Evolutionary conservation across 2,888 invertebrate species (phyloP).

Genomic region (Campoletis raptor): DNA sequence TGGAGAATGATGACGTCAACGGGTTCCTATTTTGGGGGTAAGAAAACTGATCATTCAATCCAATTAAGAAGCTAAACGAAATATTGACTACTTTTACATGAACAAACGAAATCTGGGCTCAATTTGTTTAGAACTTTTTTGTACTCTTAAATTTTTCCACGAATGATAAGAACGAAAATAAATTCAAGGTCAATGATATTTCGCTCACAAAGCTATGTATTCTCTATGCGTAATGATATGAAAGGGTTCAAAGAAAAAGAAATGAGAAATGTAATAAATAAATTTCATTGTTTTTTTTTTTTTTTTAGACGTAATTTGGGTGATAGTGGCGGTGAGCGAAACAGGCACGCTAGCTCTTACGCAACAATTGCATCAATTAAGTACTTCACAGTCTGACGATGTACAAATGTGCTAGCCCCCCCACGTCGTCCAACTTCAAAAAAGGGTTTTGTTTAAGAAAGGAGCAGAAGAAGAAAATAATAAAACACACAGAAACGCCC

Average conservation of each 20-base stretch:
- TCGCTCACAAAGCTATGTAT: background rate
- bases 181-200: background rate
- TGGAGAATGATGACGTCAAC: constrained; percentile 95
- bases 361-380: constrained; percentile 90
- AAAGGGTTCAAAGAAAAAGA: background rate
- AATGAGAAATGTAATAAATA: background rate
- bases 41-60: constrained; percentile 66
- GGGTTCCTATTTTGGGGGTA: constrained; percentile 97
- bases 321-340: constrained; percentile 92
- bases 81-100: background rate
- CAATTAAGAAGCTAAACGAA: background rate
- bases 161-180: background rate
- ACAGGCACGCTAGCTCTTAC: constrained; percentile 93
- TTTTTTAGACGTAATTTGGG: constrained; percentile 91
- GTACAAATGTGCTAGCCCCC: constrained; percentile 83
- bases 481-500: constrained; percentile 37
- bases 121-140: background rate
- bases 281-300: constrained; percentile 18
- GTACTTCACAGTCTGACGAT: constrained; percentile 84
- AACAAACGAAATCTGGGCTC: background rate
- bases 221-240: background rate
- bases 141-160: background rate
- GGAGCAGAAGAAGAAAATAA: constrained; percentile 27
- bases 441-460: constrained; percentile 46
- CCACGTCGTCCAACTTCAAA: constrained; percentile 48